Evolutionary conservation across 2,797 vertebrate genomes (phyloP).

Genomic region (Chelmon rostratus): DNA sequence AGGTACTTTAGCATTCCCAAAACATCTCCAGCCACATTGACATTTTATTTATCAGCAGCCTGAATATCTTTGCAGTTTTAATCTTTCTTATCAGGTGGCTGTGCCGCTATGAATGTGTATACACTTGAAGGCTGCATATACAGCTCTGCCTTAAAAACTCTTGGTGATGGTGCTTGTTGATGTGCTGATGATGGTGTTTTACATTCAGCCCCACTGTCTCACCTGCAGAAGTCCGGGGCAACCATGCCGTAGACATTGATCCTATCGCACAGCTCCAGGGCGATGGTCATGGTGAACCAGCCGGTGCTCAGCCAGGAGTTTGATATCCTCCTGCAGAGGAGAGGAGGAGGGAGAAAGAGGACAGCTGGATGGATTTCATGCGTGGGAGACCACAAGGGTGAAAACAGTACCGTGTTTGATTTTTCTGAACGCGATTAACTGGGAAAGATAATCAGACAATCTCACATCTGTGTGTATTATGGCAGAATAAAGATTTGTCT

Average conservation of each 20-base stretch:
- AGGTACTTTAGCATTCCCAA: conserved; percentile 34
- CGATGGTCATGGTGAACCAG: conserved; percentile 99
- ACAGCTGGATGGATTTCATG: conserved; percentile 51
- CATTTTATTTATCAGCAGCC: conserved; percentile 54
- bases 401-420: conserved; percentile 30
- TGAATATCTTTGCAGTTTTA: conserved; percentile 47
- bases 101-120: conserved; percentile 35
- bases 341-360: conserved; percentile 1
- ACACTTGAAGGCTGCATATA: conserved; percentile 4
- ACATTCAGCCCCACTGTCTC: conserved; percentile 68
- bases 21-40: conserved; percentile 37
- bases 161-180: neutral
- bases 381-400: conserved; percentile 61
- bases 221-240: conserved; percentile 99
- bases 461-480: conserved; percentile 37
- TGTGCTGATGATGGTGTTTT: conserved; percentile 26
- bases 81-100: conserved; percentile 44
- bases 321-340: conserved; percentile 90
- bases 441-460: conserved; percentile 56
- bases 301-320: conserved; percentile 99
- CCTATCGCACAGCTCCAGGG: conserved; percentile 96
- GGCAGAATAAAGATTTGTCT: conserved; percentile 65
- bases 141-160: neutral
- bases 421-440: conserved; percentile 47
- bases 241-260: conserved; percentile 99